Conservation (phyloP, 2,888 invertebrate genomes). For the Ophion ellenae region DNA sequence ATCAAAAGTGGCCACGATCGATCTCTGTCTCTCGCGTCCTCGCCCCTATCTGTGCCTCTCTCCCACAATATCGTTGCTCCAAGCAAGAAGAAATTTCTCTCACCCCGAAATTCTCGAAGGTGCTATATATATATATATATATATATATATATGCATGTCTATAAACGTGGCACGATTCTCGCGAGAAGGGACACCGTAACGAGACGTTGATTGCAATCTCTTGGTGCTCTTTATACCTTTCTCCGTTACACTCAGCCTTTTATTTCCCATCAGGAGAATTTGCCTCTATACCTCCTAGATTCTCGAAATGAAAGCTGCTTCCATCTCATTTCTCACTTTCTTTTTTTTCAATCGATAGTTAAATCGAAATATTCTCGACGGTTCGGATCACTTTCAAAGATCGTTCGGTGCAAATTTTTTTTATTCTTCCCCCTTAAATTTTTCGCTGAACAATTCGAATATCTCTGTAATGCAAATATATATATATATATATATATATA, state of each 20-base stretch:
- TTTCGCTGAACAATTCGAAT: neutral
- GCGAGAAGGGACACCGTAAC: conserved; percentile 39
- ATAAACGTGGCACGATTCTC: conserved; percentile 44
- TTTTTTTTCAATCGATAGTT: neutral
- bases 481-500: too few species aligned
- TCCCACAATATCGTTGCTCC: neutral
- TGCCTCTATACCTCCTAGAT: too few species aligned
- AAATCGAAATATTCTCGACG: neutral
- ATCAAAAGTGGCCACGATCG: conserved; percentile 37
- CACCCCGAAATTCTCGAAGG: conserved; percentile 31
- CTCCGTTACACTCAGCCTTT: conserved; percentile 29
- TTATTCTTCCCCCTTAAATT: too few species aligned
- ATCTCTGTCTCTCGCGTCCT: conserved; percentile 3
- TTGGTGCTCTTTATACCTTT: conserved; percentile 39
- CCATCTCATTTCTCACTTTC: too few species aligned
- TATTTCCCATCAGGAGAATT: neutral
- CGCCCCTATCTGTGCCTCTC: too few species aligned
- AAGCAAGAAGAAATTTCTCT: conserved; percentile 29
- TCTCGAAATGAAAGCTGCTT: too few species aligned
- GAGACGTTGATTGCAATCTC: conserved; percentile 56
- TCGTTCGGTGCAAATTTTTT: too few species aligned
- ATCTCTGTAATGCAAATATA: neutral
- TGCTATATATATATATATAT: neutral
- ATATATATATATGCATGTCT: neutral
- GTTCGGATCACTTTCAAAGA: too few species aligned